Evolutionary conservation across 2,797 vertebrate genomes (phyloP).

Genomic region (Borostomias antarcticus): DNA sequence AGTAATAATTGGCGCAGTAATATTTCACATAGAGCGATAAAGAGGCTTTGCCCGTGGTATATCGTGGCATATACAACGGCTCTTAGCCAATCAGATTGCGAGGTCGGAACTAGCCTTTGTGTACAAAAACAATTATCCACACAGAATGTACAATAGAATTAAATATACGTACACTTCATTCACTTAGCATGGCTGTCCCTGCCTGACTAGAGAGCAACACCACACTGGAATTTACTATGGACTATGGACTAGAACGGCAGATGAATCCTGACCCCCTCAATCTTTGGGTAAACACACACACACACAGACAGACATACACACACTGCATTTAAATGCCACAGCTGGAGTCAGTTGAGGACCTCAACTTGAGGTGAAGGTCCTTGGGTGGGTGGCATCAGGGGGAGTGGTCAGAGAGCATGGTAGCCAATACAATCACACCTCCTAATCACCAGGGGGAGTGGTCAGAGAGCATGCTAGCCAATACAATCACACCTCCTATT

Average conservation of each 20-base stretch:
- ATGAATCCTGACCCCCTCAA: not conserved
- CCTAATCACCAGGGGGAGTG: not conserved
- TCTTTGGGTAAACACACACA: not conserved
- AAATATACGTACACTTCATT: conserved; percentile 2
- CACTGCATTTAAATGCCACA: not conserved
- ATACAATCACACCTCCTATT: too few relatives aligned
- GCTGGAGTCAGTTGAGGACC: not conserved
- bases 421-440: too few relatives aligned
- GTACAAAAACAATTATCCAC: too few relatives aligned
- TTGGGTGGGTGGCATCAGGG: not conserved
- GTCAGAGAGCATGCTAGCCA: not conserved
- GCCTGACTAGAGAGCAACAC: not conserved
- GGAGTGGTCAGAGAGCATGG: not conserved
- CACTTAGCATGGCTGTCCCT: not conserved
- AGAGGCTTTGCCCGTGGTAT: too few relatives aligned
- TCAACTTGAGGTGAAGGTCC: not conserved
- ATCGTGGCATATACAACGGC: too few relatives aligned
- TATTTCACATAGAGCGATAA: too few relatives aligned
- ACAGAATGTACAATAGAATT: too few relatives aligned
- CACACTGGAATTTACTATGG: not conserved
- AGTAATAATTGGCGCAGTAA: too few relatives aligned
- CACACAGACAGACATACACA: not conserved
- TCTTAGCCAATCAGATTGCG: too few relatives aligned
- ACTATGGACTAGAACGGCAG: conserved; percentile 2
- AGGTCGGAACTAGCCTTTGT: not conserved